Evolutionary conservation across 2,113 vertebrate species (phyloP).

Genomic region (Phaethon lepturus): DNA sequence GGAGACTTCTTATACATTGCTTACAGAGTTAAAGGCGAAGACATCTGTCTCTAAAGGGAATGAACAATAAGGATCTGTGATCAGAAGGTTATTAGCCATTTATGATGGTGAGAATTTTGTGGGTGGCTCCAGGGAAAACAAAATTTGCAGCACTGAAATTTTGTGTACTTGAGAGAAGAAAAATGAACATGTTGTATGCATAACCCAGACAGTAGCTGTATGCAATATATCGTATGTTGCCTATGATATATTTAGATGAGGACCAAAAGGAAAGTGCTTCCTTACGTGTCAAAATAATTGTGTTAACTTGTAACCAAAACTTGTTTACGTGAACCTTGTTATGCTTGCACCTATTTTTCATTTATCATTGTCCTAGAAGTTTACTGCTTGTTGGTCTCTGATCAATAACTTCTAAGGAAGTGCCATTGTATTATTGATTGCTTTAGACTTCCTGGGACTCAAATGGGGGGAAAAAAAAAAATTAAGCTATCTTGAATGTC

Average conservation of each 20-base stretch:
- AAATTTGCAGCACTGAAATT: neutral
- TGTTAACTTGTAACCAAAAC: neutral
- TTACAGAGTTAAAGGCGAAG: neutral
- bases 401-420: neutral
- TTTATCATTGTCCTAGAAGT: neutral
- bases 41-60: neutral
- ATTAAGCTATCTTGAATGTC: neutral
- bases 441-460: neutral
- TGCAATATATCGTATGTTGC: neutral
- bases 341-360: neutral
- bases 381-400: neutral
- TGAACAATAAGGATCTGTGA: neutral
- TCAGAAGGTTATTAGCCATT: neutral
- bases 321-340: neutral
- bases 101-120: neutral
- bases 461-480: neutral
- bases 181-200: neutral
- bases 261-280: neutral
- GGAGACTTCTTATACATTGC: accelerated
- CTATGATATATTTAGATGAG: neutral
- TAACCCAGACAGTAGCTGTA: neutral
- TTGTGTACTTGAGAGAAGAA: neutral
- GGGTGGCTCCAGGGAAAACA: neutral
- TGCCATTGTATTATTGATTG: neutral
- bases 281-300: neutral